A percentile compares a stretch with the other conserved stretches of the same genome.
These are phyloP conservation scores for Drosophila pruinosa DNA, from an alignment of 1,140 invertebrate species.

Conservation along the genomic window DNA sequence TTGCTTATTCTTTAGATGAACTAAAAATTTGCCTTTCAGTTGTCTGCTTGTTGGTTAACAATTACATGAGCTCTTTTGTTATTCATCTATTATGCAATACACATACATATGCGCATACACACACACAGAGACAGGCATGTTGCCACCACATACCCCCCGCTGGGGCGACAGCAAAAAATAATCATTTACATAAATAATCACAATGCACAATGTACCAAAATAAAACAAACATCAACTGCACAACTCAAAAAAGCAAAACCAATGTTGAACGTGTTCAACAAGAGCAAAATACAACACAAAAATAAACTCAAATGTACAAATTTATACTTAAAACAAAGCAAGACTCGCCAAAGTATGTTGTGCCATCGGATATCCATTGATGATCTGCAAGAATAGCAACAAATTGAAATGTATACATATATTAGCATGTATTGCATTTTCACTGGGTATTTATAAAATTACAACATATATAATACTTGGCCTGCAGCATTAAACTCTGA, in stretches of 20 bases:
- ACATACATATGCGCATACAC: neutral
- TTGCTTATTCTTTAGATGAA: slow-evolving; percentile 6
- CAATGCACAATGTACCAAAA: slow-evolving; percentile 55
- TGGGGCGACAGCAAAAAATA: slow-evolving; percentile 22
- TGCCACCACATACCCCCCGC: neutral
- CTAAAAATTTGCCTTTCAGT: neutral
- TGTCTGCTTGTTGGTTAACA: neutral
- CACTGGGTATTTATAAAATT: neutral
- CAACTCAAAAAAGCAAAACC: slow-evolving; percentile 41
- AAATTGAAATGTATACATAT: neutral
- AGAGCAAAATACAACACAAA: slow-evolving; percentile 23
- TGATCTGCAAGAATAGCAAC: too few relatives aligned
- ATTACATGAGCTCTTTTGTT: slow-evolving; percentile 5
- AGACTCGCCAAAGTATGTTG: neutral
- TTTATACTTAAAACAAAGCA: neutral
- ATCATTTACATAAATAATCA: slow-evolving; percentile 68
- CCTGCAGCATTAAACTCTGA: neutral
- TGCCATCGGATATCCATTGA: neutral
- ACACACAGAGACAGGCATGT: neutral
- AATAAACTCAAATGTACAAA: neutral
- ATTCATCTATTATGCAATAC: slow-evolving; percentile 2
- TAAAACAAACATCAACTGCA: slow-evolving; percentile 60
- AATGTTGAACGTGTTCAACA: slow-evolving; percentile 16
- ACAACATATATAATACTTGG: neutral
- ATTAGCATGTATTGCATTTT: neutral